These are phyloP conservation scores for Drosophila mimetica DNA, from an alignment of 2,888 invertebrate genomes.

Conservation along the genomic window DNA sequence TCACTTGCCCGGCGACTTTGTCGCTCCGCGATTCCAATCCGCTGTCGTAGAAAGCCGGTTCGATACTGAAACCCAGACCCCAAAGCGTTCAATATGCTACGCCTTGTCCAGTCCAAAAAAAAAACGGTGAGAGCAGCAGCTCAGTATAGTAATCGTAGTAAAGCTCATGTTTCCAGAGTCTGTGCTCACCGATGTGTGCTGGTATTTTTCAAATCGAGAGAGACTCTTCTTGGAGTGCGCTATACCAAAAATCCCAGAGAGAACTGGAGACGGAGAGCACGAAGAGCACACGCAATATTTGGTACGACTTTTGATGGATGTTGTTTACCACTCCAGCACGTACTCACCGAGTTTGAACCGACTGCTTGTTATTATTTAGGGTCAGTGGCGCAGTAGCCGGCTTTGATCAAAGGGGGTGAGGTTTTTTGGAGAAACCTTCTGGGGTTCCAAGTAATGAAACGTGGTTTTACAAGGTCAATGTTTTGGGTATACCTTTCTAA, in stretches of 20 bases:
- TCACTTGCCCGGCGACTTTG: slow-evolving; percentile 47
- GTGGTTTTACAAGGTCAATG: neutral
- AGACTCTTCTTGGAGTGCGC: slow-evolving; percentile 37
- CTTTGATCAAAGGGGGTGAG: slow-evolving; percentile 14
- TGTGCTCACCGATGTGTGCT: slow-evolving; percentile 10
- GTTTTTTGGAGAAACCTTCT: neutral
- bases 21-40: slow-evolving; percentile 73
- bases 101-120: slow-evolving; percentile 67
- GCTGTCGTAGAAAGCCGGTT: slow-evolving; percentile 84
- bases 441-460: neutral
- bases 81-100: slow-evolving; percentile 55
- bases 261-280: slow-evolving; percentile 1
- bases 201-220: slow-evolving; percentile 44
- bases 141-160: slow-evolving; percentile 71
- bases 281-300: slow-evolving; percentile 29
- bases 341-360: slow-evolving; percentile 52
- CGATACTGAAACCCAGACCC: slow-evolving; percentile 81
- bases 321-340: slow-evolving; percentile 50
- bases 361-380: slow-evolving; percentile 44
- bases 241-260: neutral
- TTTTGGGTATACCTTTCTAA: neutral
- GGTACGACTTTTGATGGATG: slow-evolving; percentile 69
- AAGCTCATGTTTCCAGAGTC: slow-evolving; percentile 63
- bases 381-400: slow-evolving; percentile 55
- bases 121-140: slow-evolving; percentile 37